Evolutionary conservation across 2,888 invertebrate genomes (phyloP), one percentile per base, ranked within the genome.

Genomic region (Lithophane socia): DNA sequence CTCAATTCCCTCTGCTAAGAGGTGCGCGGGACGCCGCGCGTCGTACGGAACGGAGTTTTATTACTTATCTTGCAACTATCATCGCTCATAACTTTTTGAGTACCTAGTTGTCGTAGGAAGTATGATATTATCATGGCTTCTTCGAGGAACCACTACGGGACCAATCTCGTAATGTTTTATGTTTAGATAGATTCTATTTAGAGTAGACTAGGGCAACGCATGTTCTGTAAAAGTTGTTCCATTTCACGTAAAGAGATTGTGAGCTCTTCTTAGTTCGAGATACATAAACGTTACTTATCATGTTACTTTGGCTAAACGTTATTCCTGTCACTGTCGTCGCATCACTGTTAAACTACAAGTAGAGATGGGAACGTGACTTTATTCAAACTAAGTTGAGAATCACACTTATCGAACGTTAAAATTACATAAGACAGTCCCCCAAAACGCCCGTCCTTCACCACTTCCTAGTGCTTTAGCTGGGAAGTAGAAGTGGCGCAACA

Each of bases 11-110:
- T 42, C 16, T 58, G 5, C 16, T 75, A 29, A 42, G 18, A 42
- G 21, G 16, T 16, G 47, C 24, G 47, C 37, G 2, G 2, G n/a
- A n/a, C n/a, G 37, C 37, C 37, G 37, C 37, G 2, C 37, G 37
- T 12, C 3, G 8, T 5, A 16, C 12, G 18, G 29, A 18, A 56
- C 12, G 8, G 29, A 29, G 47, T 73, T 72, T 72, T 42, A 60
- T 42, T 70, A 47, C 37, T 71, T 37, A 24, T 16, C 16, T 52
- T 21, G 16, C 7, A 54, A 76, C n/a, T 75, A 52, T 29, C 75
- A 42, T 77, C n/a, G 12, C 24, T 76, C 65, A 76, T 21, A 66
- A 66, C 24, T 75, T 47, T 75, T 37, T n/a, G 37, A 54, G 7
- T 54, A 44, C 4, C n/a, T n/a, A n/a, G n/a, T 67, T 13, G 5